Conservation (phyloP, 2,888 invertebrate species). For the Leuctra nigra region DNA sequence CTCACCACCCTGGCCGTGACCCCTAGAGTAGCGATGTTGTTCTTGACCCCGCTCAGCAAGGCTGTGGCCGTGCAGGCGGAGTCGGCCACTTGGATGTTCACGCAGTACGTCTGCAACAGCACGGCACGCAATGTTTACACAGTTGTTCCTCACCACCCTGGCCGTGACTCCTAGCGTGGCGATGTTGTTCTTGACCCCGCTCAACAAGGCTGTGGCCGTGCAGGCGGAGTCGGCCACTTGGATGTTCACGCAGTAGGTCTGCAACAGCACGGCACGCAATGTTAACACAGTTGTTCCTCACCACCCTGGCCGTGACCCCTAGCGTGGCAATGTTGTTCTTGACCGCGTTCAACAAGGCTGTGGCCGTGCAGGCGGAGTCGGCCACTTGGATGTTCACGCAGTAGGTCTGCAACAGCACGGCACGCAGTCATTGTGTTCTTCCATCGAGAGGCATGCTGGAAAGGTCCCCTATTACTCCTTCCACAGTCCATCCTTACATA, state of each 20-base stretch:
- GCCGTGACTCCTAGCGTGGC: conserved; percentile 70
- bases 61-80: too few species aligned
- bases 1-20: conserved; percentile 58
- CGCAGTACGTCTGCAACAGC: conserved; percentile 54
- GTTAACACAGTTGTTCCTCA: conserved; percentile 60
- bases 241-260: conserved; percentile 57
- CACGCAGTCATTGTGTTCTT: too few species aligned
- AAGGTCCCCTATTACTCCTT: too few species aligned
- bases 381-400: conserved; percentile 68
- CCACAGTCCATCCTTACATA: too few species aligned
- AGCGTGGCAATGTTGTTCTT: conserved; percentile 71
- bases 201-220: too few species aligned
- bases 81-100: conserved; percentile 69
- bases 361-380: conserved; percentile 80
- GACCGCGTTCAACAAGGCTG: too few species aligned
- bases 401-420: too few species aligned
- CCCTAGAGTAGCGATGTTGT: conserved; percentile 68
- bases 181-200: conserved; percentile 75
- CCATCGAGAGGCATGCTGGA: too few species aligned
- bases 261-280: too few species aligned
- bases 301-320: conserved; percentile 62
- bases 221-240: conserved; percentile 80
- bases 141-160: conserved; percentile 55
- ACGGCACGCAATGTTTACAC: too few species aligned
- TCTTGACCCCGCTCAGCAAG: conserved; percentile 79